Evolutionary conservation across 2,113 vertebrate genomes (phyloP), one percentile per base, ranked within the genome.

Genomic region (Silurus asotus): DNA sequence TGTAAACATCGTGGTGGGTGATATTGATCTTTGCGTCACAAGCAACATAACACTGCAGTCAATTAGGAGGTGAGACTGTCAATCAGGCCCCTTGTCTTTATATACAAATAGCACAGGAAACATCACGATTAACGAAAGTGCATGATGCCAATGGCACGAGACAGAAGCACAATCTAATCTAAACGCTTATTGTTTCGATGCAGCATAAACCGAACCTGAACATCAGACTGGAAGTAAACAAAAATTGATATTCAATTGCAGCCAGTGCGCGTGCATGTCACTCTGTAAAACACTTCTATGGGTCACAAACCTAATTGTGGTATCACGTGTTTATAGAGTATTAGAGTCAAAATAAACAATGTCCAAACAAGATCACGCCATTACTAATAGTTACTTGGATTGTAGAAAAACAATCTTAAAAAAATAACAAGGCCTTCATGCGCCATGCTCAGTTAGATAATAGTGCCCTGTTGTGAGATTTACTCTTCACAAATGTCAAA

Each of bases 11-110:
- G 4, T 59, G 55, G 77, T 61, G 37, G 28, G 56, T 61, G 56
- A 80, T 61, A 80, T 61, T 61, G 77, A 80, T 80, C 77, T 61
- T 61, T 61, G 56, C 77, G 56, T 80, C 77, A 80, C 56, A 20
- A 23, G 28, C 25, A 79, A 17, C 56, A 80, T 61, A 45, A 80
- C 77, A 80, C 28, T 61, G 56, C 28, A 61, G 77, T 61, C 56
- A 80, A 45, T 61, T 80, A 48, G 56, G 56, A 80, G 56, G 17
- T 80, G 77, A 80, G 56, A 13, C 28, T 80, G 56, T 61, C 77
- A 80, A 80, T 80, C 56, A 80, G 53, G 58, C 56, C 25, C 61
- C 1, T 48, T 20, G 10, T 10, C 28, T 61, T 61, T 61, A 61
- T 80, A 61, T 13, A 80, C 23, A 70, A 70, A 69, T 14, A 65